Conservation (phyloP, 2,113 vertebrate species). For the Trochalopteron elliotii region DNA sequence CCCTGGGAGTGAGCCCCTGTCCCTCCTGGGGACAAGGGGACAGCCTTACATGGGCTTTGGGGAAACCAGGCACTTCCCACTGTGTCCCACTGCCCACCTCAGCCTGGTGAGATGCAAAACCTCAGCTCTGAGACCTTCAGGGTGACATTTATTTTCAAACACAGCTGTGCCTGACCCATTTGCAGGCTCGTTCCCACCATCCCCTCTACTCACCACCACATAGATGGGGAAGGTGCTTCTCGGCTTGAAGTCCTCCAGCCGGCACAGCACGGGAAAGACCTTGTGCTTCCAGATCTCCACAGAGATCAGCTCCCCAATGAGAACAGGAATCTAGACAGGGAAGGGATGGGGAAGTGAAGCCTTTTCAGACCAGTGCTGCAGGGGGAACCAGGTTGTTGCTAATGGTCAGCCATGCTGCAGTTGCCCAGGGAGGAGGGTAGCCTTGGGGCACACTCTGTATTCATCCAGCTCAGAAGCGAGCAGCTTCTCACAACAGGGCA, state of each 20-base stretch:
- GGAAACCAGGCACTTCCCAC: neutral
- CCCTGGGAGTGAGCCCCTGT: neutral
- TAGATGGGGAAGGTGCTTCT: constrained; percentile 90
- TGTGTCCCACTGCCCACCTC: neutral
- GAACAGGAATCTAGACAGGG: constrained; percentile 78
- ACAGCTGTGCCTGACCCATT: accelerated
- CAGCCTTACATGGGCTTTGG: accelerated
- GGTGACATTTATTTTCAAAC: neutral
- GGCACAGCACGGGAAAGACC: constrained; percentile 87
- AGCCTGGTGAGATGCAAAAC: neutral
- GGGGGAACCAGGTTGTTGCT: neutral
- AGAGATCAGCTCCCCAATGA: constrained; percentile 88
- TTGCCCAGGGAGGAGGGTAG: accelerated
- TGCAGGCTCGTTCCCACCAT: neutral
- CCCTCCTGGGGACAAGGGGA: neutral
- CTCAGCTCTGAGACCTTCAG: neutral
- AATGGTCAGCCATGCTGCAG: neutral
- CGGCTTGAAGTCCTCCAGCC: constrained; percentile 88
- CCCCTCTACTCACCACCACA: constrained; percentile 85
- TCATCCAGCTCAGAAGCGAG: neutral
- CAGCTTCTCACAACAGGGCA: neutral
- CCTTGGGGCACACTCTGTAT: neutral
- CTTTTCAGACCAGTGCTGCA: neutral
- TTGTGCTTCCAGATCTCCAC: constrained; percentile 94
- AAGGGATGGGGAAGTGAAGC: neutral